Conservation (phyloP, 2,888 invertebrate species). For the Lycocerus yunnanus region DNA sequence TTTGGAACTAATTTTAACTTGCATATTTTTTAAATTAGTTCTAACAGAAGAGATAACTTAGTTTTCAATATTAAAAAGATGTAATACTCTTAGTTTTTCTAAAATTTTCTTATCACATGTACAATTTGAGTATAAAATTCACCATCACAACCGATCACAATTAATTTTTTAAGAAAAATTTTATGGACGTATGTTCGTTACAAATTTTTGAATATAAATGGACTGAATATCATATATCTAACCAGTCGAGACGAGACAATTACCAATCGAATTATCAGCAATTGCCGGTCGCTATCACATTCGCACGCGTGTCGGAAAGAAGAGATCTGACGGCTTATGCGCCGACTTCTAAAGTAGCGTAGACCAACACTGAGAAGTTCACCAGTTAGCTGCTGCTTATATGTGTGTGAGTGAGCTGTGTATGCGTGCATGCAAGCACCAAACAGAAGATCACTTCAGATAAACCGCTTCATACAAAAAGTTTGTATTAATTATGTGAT, state of each 20-base stretch:
- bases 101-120: slow-evolving; percentile 11
- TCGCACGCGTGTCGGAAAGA: slow-evolving; percentile 37
- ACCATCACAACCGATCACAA: slow-evolving; percentile 17
- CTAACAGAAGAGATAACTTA: background rate
- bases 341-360: slow-evolving; percentile 37
- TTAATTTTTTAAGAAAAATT: slow-evolving; percentile 2
- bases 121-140: slow-evolving; percentile 5
- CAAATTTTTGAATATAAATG: slow-evolving; percentile 17
- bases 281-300: slow-evolving; percentile 34
- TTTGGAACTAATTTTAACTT: slow-evolving; percentile 7
- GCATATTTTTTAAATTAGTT: slow-evolving; percentile 5
- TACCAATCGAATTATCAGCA: slow-evolving; percentile 31
- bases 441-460: slow-evolving; percentile 33
- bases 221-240: slow-evolving; percentile 20
- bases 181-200: slow-evolving; percentile 9
- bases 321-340: slow-evolving; percentile 35
- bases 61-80: background rate
- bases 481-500: slow-evolving; percentile 20
- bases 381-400: slow-evolving; percentile 44
- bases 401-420: slow-evolving; percentile 43
- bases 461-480: slow-evolving; percentile 41
- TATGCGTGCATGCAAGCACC: slow-evolving; percentile 42
- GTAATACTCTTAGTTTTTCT: background rate
- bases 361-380: slow-evolving; percentile 45
- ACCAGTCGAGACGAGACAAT: slow-evolving; percentile 29